Conservation (phyloP, 2,113 vertebrate species). For the Panthera tigris region DNA sequence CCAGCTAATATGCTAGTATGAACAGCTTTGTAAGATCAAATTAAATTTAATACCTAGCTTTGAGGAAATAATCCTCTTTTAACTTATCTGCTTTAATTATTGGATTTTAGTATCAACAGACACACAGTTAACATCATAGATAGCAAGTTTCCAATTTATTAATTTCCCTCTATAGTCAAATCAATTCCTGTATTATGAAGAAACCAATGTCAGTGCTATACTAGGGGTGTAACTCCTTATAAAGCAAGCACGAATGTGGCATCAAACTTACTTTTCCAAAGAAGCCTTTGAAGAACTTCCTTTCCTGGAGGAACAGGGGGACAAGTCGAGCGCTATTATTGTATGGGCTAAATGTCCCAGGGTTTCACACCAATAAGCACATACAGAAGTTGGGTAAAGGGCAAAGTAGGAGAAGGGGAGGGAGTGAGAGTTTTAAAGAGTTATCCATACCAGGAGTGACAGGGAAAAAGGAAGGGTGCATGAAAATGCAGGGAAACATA, state of each 20-base stretch:
- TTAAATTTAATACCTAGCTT: conserved; percentile 24
- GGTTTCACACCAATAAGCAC: conserved; percentile 88
- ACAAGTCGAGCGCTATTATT: conserved; percentile 99
- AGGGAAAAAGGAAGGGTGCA: conserved; percentile 84
- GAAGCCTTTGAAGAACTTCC: conserved; percentile 99
- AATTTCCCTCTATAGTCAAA: conserved; percentile 46
- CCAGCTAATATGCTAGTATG: background rate
- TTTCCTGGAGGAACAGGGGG: conserved; percentile 99
- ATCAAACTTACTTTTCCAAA: conserved; percentile 99
- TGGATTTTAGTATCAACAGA: conserved; percentile 57
- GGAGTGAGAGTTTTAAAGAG: conserved; percentile 85
- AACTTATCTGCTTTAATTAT: conserved; percentile 47
- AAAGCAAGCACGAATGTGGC: conserved; percentile 86
- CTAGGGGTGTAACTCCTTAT: conserved; percentile 92
- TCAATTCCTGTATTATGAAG: conserved; percentile 52
- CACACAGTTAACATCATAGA: conserved; percentile 49
- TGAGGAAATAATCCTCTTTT: conserved; percentile 41
- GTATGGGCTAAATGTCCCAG: conserved; percentile 88
- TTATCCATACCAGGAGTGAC: conserved; percentile 86
- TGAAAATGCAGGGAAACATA: conserved; percentile 84
- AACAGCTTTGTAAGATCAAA: conserved; percentile 39
- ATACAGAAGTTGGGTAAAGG: conserved; percentile 79
- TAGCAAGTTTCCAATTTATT: conserved; percentile 53
- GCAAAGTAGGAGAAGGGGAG: conserved; percentile 71
- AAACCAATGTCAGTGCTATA: conserved; percentile 78